Evolutionary conservation across 2,797 vertebrate genomes (phyloP).

Genomic region (Gallinago nigripennis): DNA sequence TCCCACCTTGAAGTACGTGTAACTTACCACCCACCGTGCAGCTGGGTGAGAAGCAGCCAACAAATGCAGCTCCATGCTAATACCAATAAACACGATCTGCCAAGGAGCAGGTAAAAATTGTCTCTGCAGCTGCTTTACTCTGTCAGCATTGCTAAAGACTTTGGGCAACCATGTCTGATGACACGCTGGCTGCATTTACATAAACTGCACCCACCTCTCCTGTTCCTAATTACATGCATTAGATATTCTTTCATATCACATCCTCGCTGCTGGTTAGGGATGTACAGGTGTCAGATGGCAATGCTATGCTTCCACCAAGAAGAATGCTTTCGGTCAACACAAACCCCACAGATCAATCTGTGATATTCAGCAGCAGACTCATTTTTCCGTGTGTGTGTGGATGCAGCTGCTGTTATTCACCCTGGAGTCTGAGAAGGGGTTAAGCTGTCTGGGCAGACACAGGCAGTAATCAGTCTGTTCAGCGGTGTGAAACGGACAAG

Average conservation of each 20-base stretch:
- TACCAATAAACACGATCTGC: not conserved
- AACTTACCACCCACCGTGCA: not conserved
- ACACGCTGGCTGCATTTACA: not conserved
- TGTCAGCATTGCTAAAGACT: not conserved
- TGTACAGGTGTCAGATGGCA: not conserved
- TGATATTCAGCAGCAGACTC: not conserved
- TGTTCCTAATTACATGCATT: not conserved
- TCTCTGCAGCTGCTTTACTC: not conserved
- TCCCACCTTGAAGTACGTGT: rapidly evolving
- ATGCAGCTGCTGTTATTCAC: not conserved
- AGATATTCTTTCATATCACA: not conserved
- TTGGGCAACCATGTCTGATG: not conserved
- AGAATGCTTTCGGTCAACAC: rapidly evolving
- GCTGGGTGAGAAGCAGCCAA: not conserved
- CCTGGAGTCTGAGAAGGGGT: not conserved
- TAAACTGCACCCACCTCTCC: not conserved
- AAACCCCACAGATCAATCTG: not conserved
- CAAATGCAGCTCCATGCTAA: not conserved
- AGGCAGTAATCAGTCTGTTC: not conserved
- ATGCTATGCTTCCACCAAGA: not conserved
- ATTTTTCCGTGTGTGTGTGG: too few relatives aligned
- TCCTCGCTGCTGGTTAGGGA: not conserved
- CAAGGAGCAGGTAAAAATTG: not conserved
- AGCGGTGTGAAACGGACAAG: not conserved
- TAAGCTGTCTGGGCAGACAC: not conserved